A percentile compares a stretch with the other conserved stretches of the same genome.
These are phyloP conservation scores for Nysson spinosus DNA, from an alignment of 2,888 invertebrate genomes.

Conservation along the genomic window DNA sequence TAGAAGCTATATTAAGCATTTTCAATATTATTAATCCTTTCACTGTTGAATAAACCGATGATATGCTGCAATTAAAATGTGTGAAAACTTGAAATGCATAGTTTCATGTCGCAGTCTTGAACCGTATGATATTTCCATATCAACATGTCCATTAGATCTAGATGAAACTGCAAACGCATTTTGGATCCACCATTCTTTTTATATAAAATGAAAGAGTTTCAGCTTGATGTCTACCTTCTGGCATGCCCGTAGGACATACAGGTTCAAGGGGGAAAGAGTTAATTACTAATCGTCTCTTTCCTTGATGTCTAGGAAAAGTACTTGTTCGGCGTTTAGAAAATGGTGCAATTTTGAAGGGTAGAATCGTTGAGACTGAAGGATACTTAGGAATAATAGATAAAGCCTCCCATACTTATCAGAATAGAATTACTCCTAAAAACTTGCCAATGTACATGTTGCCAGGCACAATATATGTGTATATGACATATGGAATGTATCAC, in stretches of 20 bases:
- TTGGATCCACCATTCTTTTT: too few species aligned
- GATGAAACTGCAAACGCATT: too few species aligned
- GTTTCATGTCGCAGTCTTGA: too few species aligned
- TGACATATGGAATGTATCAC: constrained; percentile 86
- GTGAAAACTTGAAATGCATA: too few species aligned
- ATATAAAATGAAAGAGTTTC: too few species aligned
- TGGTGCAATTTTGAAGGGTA: constrained; percentile 80
- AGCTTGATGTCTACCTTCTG: too few species aligned
- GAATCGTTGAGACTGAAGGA: constrained; percentile 86
- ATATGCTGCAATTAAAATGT: too few species aligned
- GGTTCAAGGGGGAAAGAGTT: too few species aligned
- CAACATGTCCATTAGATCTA: too few species aligned
- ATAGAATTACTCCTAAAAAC: constrained; percentile 81
- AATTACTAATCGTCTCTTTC: too few species aligned
- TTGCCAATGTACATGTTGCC: constrained; percentile 86
- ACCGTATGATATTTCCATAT: not conserved
- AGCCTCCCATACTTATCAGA: constrained; percentile 82
- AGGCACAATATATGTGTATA: constrained; percentile 85
- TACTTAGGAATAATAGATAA: constrained; percentile 84
- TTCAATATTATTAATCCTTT: not conserved
- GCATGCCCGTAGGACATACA: too few species aligned
- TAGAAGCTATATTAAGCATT: not conserved
- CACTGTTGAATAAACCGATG: not conserved
- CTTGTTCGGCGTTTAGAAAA: constrained; percentile 80
- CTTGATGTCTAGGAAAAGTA: constrained; percentile 78